Conservation (phyloP, 2,113 vertebrate species). For the Aythya baeri region DNA sequence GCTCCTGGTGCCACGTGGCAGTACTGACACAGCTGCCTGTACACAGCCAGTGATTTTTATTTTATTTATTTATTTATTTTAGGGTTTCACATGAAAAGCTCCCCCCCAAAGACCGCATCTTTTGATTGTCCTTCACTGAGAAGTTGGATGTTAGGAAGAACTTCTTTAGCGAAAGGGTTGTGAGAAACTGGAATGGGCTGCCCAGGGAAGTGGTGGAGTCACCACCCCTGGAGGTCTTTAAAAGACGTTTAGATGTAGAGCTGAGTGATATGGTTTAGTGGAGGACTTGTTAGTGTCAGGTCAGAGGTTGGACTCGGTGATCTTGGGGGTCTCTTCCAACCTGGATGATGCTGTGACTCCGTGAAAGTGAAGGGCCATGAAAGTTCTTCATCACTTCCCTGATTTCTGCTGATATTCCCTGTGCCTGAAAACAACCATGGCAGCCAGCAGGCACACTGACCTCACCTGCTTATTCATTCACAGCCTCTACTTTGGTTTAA, state of each 20-base stretch:
- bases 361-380: background rate
- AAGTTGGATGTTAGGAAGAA: too few relatives aligned
- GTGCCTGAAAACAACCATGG: background rate
- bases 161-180: too few relatives aligned
- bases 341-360: too few relatives aligned
- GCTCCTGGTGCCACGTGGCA: background rate
- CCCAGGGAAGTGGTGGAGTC: too few relatives aligned
- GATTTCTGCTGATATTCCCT: background rate
- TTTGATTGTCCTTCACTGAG: background rate
- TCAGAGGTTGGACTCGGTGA: too few relatives aligned
- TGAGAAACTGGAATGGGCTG: too few relatives aligned
- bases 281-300: too few relatives aligned
- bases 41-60: too few relatives aligned
- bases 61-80: background rate
- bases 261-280: too few relatives aligned
- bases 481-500: background rate
- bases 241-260: too few relatives aligned
- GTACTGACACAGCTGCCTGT: background rate
- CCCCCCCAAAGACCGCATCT: background rate
- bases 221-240: too few relatives aligned
- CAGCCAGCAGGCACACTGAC: accelerated
- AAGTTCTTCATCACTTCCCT: background rate
- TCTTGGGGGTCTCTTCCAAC: too few relatives aligned
- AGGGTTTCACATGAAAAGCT: background rate
- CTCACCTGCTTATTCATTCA: background rate